Evolutionary conservation across 2,113 vertebrate species (phyloP), one percentile per base, ranked within the genome.

Genomic region (Nannobrachium achirus): DNA sequence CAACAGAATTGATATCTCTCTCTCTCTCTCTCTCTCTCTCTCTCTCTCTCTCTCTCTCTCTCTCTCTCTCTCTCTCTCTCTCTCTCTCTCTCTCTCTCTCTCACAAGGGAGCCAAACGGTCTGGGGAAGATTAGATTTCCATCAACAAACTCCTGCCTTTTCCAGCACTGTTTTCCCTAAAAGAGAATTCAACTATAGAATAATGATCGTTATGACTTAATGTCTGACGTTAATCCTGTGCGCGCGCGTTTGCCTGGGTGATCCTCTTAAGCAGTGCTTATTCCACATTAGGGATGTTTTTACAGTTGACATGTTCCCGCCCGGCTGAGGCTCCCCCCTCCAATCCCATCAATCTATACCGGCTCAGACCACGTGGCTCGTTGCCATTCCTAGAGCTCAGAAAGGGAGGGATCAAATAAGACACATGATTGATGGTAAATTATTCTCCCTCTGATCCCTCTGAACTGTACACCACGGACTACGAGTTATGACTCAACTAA

Each of bases 401-500:
- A 75, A 68, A 75, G 74, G 63, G 77, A n/a, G 69, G 73, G 25
- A 85, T 85, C 74, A 86, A 85, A 83, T 13, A 39, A 66, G 66
- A 74, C 75, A 81, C 77, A 84, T 88, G 78, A 89, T 75, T 88
- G 87, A 88, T 80, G 64, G 76, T 80, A 85, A 88, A 87, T 89
- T 85, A 85, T 63, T 65, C 74, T 57, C 53, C 68, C 84, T 33
- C 25, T 33, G 73, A 78, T 80, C 66, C 66, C 80, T n/a, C n/a
- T 85, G 74, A 84, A 79, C 74, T 64, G 63, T 63, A 71, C 33
- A 56, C 82, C 67, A 88, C 88, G 83, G 75, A 50, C 82, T 66
- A 15, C 68, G 68, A 86, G 85, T 88, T 81, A 85, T 76, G 82
- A 86, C 81, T 89, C 83, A 84, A 83, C 82, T 81, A 33, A 33